phyloP scores from a whole-genome alignment of 2,888 invertebrate genomes.

The Adelognathus sp. region DNA sequence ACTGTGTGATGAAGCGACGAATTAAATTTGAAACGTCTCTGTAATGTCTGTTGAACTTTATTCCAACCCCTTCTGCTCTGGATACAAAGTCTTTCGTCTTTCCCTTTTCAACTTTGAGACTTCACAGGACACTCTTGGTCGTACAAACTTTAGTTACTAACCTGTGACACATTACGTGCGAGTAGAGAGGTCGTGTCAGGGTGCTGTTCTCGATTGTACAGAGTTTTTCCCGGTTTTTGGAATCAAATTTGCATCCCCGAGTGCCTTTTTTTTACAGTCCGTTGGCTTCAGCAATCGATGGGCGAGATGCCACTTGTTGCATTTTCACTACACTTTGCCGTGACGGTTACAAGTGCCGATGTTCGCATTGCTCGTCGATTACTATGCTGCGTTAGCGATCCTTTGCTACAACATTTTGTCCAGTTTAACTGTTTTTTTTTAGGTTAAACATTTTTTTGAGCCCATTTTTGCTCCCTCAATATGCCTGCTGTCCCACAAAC shows the following conservation, averaged over 20 bases:
- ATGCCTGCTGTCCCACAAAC: no score
- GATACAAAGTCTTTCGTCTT: background rate
- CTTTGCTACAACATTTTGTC: no score
- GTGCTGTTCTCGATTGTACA: background rate
- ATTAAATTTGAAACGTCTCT: background rate
- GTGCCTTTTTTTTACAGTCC: background rate
- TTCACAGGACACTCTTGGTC: background rate
- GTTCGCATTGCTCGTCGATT: no score
- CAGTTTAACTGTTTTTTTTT: no score
- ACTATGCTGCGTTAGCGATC: no score
- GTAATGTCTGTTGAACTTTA: background rate
- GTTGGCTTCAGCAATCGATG: background rate
- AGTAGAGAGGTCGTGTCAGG: background rate
- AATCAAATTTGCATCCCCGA: background rate
- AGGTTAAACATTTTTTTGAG: no score
- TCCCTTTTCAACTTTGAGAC: background rate
- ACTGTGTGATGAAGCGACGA: background rate
- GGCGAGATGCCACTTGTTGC: no score
- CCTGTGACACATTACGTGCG: background rate
- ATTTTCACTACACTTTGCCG: no score
- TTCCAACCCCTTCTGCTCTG: background rate
- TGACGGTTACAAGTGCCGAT: no score
- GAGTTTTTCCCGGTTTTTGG: background rate
- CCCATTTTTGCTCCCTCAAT: no score
- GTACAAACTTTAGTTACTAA: background rate